These are phyloP conservation scores for Rhabdophis nuchalis DNA, from an alignment of 2,797 vertebrate genomes.

Conservation along the genomic window DNA sequence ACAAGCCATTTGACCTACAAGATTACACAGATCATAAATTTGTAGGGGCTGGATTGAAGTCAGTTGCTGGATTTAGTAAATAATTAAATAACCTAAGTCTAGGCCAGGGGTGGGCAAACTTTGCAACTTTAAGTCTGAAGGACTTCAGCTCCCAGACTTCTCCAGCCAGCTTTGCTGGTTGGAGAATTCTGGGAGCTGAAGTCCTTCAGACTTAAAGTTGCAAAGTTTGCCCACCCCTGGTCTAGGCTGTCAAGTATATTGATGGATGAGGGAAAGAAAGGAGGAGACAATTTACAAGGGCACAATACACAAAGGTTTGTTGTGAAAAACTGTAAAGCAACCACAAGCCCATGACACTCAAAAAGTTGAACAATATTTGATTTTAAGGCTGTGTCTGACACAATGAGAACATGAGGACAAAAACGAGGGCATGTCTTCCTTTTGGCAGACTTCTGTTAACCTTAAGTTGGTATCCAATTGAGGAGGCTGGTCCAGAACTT, in stretches of 20 bases:
- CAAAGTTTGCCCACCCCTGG: too few species aligned
- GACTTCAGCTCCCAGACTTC: too few species aligned
- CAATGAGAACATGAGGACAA: background rate
- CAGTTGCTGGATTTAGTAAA: background rate
- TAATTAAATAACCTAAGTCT: background rate
- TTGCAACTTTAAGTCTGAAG: too few species aligned
- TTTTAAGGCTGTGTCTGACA: background rate
- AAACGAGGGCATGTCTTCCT: background rate
- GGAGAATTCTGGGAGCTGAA: too few species aligned
- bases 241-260: background rate
- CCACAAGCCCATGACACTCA: background rate
- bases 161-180: too few species aligned
- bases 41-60: background rate
- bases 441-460: background rate
- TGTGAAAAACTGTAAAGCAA: background rate
- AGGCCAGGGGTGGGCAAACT: too few species aligned
- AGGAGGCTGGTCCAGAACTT: background rate
- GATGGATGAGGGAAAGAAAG: background rate
- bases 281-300: background rate
- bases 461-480: background rate
- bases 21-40: background rate
- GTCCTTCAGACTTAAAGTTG: too few species aligned
- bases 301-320: background rate
- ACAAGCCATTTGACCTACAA: background rate
- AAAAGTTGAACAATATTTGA: background rate